Evolutionary conservation across 2,113 vertebrate species (phyloP), one percentile per base, ranked within the genome.

Genomic region (Synchiropus splendidus): DNA sequence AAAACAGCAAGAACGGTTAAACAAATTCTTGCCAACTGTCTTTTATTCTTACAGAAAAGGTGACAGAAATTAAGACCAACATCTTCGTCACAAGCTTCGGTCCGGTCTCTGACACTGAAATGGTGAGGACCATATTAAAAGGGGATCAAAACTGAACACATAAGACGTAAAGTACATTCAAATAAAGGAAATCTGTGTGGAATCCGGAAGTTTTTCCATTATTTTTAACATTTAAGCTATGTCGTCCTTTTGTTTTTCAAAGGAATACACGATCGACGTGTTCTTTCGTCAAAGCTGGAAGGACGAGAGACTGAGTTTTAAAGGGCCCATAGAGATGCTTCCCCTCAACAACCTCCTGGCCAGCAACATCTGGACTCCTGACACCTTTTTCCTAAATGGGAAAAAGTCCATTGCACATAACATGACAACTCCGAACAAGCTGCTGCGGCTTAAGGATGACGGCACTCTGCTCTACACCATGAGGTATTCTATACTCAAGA

Each of bases 211-310:
- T n/a, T n/a, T n/a, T n/a, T n/a, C n/a, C n/a, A n/a, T n/a, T n/a
- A n/a, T n/a, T n/a, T n/a, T n/a, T n/a, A n/a, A n/a, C n/a, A n/a
- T n/a, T n/a, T n/a, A n/a, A n/a, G n/a, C n/a, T n/a, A n/a, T n/a
- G n/a, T n/a, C n/a, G n/a, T n/a, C n/a, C n/a, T n/a, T n/a, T 4
- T 27, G 21, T 27, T 8, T 27, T 8, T 27, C 21, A 14, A 44
- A 98, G 95, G 94, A 98, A 48, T 98, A 98, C 50, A 98, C 93
- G 2, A 95, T 98, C 1, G 95, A 98, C 0, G 91, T 98, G 42
- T 98, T 98, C 62, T 98, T 98, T 68, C 89, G 95, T n/a, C 95
- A 98, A 75, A 98, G 92, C 78, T 98, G 95, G 95, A 94, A 95
- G 16, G 95, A 98, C 0, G 94, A 98, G 62, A 75, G 95, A 14